phyloP scores from a whole-genome alignment of 2,888 invertebrate genomes.

The Taphrorychus bicolor region DNA sequence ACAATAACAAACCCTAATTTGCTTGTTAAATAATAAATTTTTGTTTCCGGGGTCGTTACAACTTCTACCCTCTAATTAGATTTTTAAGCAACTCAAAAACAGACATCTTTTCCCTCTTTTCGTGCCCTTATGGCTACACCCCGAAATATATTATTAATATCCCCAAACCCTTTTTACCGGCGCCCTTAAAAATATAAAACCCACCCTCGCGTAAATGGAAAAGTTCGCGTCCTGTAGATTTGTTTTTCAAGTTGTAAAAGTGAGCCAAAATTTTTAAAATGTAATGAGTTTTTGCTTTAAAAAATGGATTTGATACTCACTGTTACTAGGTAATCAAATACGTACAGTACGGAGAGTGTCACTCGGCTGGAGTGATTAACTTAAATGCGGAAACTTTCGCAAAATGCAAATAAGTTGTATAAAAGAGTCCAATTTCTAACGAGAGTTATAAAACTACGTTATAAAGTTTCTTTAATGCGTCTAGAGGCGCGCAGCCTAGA shows the following conservation, averaged over 20 bases:
- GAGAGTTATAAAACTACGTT: slow-evolving; percentile 40
- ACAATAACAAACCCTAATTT: slow-evolving; percentile 21
- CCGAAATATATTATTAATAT: slow-evolving; percentile 41
- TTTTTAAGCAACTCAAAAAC: slow-evolving; percentile 42
- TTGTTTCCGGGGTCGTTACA: slow-evolving; percentile 7
- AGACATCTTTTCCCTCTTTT: slow-evolving; percentile 41
- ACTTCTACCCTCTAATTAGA: slow-evolving; percentile 36
- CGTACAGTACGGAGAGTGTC: background rate
- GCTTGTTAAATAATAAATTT: slow-evolving; percentile 23
- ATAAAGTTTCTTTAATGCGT: slow-evolving; percentile 39
- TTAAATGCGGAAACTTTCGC: slow-evolving; percentile 14
- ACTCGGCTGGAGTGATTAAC: background rate
- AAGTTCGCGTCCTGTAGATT: slow-evolving; percentile 1
- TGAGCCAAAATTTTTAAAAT: too few species aligned
- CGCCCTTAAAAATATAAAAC: slow-evolving; percentile 39
- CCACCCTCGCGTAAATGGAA: slow-evolving; percentile 27
- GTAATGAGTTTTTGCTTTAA: too few species aligned
- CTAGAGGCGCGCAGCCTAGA: slow-evolving; percentile 27
- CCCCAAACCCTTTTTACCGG: slow-evolving; percentile 36
- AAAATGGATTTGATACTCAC: too few species aligned
- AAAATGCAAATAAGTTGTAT: slow-evolving; percentile 39
- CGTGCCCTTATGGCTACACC: slow-evolving; percentile 25
- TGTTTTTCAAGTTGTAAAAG: background rate
- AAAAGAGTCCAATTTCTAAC: slow-evolving; percentile 38
- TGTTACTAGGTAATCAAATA: too few species aligned